phyloP scores from a whole-genome alignment of 2,797 vertebrate species.

The Tragelaphus oryx region DNA sequence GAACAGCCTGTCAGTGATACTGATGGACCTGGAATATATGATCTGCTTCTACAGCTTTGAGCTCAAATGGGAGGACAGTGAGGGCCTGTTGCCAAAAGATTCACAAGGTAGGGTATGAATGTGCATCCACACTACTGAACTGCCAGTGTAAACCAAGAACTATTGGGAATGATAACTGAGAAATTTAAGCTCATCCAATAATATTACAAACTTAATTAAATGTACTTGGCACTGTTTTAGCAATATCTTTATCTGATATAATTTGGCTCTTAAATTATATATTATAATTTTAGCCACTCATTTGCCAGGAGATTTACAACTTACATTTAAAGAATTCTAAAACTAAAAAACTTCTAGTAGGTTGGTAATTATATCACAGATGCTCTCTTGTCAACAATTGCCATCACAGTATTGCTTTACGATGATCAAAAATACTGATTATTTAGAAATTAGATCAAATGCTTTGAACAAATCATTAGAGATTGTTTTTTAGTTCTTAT shows the following conservation, averaged over 20 bases:
- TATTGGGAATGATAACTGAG: conserved; percentile 23
- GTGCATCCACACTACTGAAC: not conserved
- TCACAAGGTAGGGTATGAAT: conserved; percentile 63
- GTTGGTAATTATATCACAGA: conserved; percentile 31
- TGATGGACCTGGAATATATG: conserved; percentile 99
- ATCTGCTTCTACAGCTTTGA: conserved; percentile 99
- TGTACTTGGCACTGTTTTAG: conserved; percentile 52
- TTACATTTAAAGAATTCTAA: conserved; percentile 47
- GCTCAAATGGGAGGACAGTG: conserved; percentile 87
- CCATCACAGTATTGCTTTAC: conserved; percentile 6
- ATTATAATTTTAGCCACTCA: conserved; percentile 36
- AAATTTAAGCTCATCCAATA: conserved; percentile 46
- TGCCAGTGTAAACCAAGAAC: conserved; percentile 51
- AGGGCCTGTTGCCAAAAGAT: conserved; percentile 84
- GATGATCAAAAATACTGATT: conserved; percentile 24
- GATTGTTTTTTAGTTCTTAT: conserved; percentile 22
- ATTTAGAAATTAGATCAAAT: conserved; percentile 2
- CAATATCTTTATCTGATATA: conserved; percentile 55
- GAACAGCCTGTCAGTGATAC: conserved; percentile 93
- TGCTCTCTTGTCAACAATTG: conserved; percentile 16
- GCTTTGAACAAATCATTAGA: conserved; percentile 14
- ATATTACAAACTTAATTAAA: conserved; percentile 54
- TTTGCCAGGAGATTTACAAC: conserved; percentile 65
- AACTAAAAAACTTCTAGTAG: not conserved
- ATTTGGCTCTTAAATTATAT: conserved; percentile 62